phyloP scores from a whole-genome alignment of 2,797 vertebrate species.

The Sebastes elongatus region DNA sequence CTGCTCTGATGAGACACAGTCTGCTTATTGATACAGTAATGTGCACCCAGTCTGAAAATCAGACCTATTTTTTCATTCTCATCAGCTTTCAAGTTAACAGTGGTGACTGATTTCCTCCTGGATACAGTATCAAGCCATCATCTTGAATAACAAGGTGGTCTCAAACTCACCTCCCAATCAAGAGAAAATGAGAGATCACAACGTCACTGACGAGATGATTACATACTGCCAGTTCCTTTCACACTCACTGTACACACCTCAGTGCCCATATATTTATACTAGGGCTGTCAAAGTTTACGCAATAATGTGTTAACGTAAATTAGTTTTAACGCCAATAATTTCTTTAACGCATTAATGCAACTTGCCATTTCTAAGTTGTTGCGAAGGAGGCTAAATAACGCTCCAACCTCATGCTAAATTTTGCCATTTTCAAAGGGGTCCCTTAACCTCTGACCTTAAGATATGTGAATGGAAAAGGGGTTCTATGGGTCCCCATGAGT shows the following conservation, averaged over 20 bases:
- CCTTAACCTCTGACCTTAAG: too few species aligned
- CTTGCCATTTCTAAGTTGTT: too few species aligned
- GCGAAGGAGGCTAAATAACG: too few species aligned
- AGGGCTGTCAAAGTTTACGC: too few species aligned
- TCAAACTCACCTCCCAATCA: slow-evolving; percentile 37
- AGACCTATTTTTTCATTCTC: not conserved
- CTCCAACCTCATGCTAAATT: too few species aligned
- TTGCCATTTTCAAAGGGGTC: too few species aligned
- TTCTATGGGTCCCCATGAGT: too few species aligned
- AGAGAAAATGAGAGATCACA: slow-evolving; percentile 38
- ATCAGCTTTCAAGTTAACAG: slow-evolving; percentile 10
- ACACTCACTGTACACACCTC: not conserved
- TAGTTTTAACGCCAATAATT: too few species aligned
- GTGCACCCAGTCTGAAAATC: slow-evolving; percentile 8
- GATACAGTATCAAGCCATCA: slow-evolving; percentile 36
- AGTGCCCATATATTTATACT: not conserved
- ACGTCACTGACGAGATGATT: slow-evolving; percentile 42
- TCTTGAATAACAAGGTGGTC: slow-evolving; percentile 36
- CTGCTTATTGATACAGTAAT: slow-evolving; percentile 25
- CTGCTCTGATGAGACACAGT: slow-evolving; percentile 34
- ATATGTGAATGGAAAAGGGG: too few species aligned
- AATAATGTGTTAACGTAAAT: too few species aligned
- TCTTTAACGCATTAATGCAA: too few species aligned
- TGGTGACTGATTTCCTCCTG: slow-evolving; percentile 37
- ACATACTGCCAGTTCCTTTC: slow-evolving; percentile 14